These are phyloP conservation scores for Lagria hirta DNA, from an alignment of 2,888 invertebrate genomes.

Conservation along the genomic window DNA sequence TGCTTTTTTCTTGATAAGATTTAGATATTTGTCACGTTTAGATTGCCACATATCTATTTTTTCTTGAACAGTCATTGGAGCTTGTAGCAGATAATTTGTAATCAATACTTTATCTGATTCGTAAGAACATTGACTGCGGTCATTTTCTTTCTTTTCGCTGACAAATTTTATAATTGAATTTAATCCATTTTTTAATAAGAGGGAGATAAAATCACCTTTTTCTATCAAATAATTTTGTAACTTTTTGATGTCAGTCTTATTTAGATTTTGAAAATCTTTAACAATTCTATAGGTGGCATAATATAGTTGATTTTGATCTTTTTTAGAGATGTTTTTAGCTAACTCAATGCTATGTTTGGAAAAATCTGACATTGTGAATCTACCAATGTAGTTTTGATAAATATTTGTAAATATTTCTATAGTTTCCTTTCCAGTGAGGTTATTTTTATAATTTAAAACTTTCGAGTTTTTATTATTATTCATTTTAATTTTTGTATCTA, in stretches of 20 bases:
- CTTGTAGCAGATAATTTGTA: conserved; percentile 3
- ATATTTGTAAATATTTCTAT: conserved; percentile 17
- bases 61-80: conserved; percentile 14
- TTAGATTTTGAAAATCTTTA: conserved; percentile 10
- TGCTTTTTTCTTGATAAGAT: conserved; percentile 25
- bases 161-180: too few relatives aligned
- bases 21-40: conserved; percentile 25
- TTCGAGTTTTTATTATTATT: conserved; percentile 4
- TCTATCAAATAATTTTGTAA: conserved; percentile 4
- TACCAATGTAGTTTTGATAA: conserved; percentile 5
- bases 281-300: conserved; percentile 14
- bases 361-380: conserved; percentile 7
- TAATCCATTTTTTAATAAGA: too few relatives aligned
- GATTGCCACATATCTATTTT: conserved; percentile 33
- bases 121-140: neutral
- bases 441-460: conserved; percentile 13
- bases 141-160: neutral
- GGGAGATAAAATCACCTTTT: too few relatives aligned
- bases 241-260: conserved; percentile 2
- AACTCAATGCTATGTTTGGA: conserved; percentile 5
- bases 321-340: conserved; percentile 3
- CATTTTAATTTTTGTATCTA: conserved; percentile 18
- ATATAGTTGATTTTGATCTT: conserved; percentile 1
- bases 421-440: conserved; percentile 9
- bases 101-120: conserved; percentile 7